Evolutionary conservation across 2,797 vertebrate species (phyloP), one percentile per base, ranked within the genome.

Genomic region (Semotilus atromaculatus): DNA sequence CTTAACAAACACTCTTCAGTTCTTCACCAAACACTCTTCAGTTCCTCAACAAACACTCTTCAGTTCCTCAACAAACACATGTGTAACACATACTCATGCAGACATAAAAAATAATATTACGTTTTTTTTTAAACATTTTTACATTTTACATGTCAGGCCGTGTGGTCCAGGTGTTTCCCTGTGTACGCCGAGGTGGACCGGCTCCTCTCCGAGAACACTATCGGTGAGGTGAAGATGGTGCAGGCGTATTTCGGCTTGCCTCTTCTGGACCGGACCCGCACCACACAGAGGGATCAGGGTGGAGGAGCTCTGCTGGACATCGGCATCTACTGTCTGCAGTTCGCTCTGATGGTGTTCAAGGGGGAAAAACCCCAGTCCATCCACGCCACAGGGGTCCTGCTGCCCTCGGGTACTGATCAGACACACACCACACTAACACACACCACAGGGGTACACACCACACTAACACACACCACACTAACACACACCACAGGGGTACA

Each of bases 121-220:
- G n/a, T n/a, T n/a, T n/a, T n/a, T n/a, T n/a, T n/a, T n/a, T n/a
- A n/a, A n/a, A n/a, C n/a, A n/a, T n/a, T n/a, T n/a, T n/a, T n/a
- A n/a, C n/a, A n/a, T n/a, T n/a, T n/a, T n/a, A n/a, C n/a, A n/a
- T n/a, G n/a, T n/a, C 88, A 97, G 96, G 95, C 94, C 64, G 91
- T 96, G 86, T 97, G 96, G 96, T 95, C 95, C 7, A 91, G 93
- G 11, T 97, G 94, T 84, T 97, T 97, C 79, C 94, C 94, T 0
- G 94, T 92, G 3, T 77, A 90, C 0, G 87, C 93, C 5, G 91
- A 95, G 89, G 93, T 96, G 60, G 85, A 91, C 76, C 78, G 90
- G 60, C 86, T 94, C 66, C 90, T 96, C 70, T 87, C 89, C 1
- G 92, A 94, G 86, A 91, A 91, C 51, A 86, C 68, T 0, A 67